Evolutionary conservation across 2,797 vertebrate species (phyloP).

Genomic region (Gymnothorax reevesii): DNA sequence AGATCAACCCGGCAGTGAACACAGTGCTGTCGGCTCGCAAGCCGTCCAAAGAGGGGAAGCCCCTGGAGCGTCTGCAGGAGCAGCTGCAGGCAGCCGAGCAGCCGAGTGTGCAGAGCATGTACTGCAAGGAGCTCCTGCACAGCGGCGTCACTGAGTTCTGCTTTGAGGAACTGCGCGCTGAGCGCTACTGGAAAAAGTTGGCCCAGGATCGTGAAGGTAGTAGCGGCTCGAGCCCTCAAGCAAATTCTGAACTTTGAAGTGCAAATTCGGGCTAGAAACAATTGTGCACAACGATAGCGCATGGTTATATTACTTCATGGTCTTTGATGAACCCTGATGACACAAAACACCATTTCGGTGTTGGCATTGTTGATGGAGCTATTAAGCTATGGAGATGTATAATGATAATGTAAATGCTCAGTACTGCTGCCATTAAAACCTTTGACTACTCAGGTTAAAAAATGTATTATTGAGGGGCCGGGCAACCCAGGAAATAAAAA

Average conservation of each 20-base stretch:
- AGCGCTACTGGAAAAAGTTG: slow-evolving; percentile 83
- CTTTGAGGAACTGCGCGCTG: slow-evolving; percentile 91
- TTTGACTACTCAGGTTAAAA: neutral
- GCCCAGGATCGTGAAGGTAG: slow-evolving; percentile 68
- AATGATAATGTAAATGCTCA: neutral
- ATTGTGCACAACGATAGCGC: neutral
- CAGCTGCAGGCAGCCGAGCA: slow-evolving; percentile 73
- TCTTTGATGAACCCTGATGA: neutral
- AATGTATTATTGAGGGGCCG: neutral
- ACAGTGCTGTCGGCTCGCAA: slow-evolving; percentile 82
- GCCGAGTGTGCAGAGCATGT: slow-evolving; percentile 82
- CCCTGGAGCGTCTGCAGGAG: slow-evolving; percentile 84
- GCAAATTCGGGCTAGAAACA: neutral
- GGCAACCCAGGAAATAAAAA: neutral
- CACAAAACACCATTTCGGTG: neutral
- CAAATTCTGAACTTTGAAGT: neutral
- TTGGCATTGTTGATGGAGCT: neutral
- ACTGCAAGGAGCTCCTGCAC: slow-evolving; percentile 90
- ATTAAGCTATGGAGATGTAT: neutral
- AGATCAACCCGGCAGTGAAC: slow-evolving; percentile 90
- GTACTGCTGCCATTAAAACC: neutral
- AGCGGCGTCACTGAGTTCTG: slow-evolving; percentile 89
- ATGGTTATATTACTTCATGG: neutral
- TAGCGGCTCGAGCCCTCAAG: slow-evolving; percentile 40
- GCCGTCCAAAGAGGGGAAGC: slow-evolving; percentile 80